Conservation (phyloP, 2,797 vertebrate species). For the Gadopsis bispinosus region DNA sequence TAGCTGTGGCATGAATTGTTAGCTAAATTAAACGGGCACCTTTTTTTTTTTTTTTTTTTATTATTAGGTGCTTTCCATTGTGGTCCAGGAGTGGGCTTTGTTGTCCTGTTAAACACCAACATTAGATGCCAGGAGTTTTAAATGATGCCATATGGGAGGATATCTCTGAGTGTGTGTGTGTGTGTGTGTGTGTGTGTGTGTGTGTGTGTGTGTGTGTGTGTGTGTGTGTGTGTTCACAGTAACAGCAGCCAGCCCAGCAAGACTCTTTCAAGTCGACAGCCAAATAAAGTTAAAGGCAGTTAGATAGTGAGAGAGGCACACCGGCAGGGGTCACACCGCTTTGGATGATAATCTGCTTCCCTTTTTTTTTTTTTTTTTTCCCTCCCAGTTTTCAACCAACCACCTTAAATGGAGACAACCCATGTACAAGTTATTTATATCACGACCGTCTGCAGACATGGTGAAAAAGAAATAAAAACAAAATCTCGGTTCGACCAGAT, state of each 20-base stretch:
- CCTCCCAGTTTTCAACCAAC: conserved; percentile 53
- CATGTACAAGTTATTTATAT: conserved; percentile 70
- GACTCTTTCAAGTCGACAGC: conserved; percentile 74
- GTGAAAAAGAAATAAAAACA: not conserved
- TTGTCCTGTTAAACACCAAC: conserved; percentile 77
- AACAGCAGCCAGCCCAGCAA: conserved; percentile 65
- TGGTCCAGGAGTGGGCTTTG: conserved; percentile 66
- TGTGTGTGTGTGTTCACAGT: conserved; percentile 27
- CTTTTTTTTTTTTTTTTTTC: not conserved
- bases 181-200: conserved; percentile 19
- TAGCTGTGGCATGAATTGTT: conserved; percentile 61
- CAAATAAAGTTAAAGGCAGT: conserved; percentile 82
- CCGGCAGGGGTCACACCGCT: conserved; percentile 69
- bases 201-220: conserved; percentile 30
- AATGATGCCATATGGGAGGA: conserved; percentile 77
- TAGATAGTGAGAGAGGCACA: conserved; percentile 65
- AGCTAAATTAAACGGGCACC: conserved; percentile 65
- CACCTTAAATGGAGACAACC: conserved; percentile 79
- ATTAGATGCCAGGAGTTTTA: conserved; percentile 78
- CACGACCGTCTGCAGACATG: conserved; percentile 10
- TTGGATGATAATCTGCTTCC: conserved; percentile 72
- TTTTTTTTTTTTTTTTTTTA: conserved; percentile 24
- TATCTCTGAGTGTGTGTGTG: conserved; percentile 14
- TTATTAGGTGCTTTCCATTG: conserved; percentile 35
- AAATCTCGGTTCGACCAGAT: conserved; percentile 42